A percentile compares a stretch with the other conserved stretches of the same genome.
phyloP scores from a whole-genome alignment of 2,888 invertebrate genomes.

The Coremacera marginata region DNA sequence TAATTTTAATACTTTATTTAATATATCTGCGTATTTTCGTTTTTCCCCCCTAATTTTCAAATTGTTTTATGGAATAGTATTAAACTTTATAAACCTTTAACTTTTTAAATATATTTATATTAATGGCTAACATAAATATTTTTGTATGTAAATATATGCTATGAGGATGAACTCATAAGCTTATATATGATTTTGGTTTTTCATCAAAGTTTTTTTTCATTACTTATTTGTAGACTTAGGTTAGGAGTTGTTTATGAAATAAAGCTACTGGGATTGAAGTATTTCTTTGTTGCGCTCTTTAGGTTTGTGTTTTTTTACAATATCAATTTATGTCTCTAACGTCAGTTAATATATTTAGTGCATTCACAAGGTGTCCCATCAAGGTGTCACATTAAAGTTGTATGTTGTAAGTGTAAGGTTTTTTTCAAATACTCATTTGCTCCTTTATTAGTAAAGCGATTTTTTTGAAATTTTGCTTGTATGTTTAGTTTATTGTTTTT shows the following conservation, averaged over 20 bases:
- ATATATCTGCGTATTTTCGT: slow-evolving; percentile 30
- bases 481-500: no score
- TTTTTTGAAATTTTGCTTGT: no score
- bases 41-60: slow-evolving; percentile 28
- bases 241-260: neutral
- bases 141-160: neutral
- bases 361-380: no score
- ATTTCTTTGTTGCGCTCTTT: neutral
- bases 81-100: neutral
- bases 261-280: slow-evolving; percentile 6
- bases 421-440: no score
- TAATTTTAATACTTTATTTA: neutral
- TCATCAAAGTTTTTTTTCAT: neutral
- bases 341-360: neutral
- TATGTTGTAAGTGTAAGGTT: no score
- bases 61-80: slow-evolving; percentile 9
- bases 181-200: neutral
- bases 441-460: no score
- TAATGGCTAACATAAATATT: neutral
- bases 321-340: neutral
- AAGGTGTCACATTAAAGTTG: no score
- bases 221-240: neutral
- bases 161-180: neutral
- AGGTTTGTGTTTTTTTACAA: neutral
- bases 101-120: neutral